A percentile compares a stretch with the other conserved stretches of the same genome.
These are phyloP conservation scores for Austrolebias charrua DNA, from an alignment of 2,797 vertebrate species.

Conservation along the genomic window DNA sequence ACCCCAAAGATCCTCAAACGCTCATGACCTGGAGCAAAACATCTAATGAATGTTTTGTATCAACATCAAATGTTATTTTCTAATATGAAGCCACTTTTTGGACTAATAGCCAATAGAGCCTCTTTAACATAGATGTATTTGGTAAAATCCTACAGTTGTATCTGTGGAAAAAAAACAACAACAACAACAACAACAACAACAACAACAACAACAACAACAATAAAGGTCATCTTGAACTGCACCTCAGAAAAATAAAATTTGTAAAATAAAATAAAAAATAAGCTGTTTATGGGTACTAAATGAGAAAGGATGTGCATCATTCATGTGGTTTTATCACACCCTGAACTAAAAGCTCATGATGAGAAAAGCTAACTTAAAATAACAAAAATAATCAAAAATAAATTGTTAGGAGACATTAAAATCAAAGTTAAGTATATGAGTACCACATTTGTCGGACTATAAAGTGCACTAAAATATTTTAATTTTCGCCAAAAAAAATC, in stretches of 20 bases:
- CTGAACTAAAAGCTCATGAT: slow-evolving; percentile 14
- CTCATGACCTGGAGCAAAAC: slow-evolving; percentile 13
- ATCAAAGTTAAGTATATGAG: no score
- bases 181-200: no score
- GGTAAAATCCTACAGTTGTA: background rate
- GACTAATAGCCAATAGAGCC: slow-evolving; percentile 1
- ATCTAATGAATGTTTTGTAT: slow-evolving; percentile 12
- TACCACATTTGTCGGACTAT: no score
- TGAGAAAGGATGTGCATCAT: background rate
- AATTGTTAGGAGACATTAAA: no score
- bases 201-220: no score
- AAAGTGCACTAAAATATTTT: no score
- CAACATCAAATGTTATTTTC: background rate
- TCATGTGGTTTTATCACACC: slow-evolving; percentile 10
- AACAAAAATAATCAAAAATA: no score
- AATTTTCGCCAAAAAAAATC: no score
- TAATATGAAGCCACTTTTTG: background rate
- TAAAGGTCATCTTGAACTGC: background rate
- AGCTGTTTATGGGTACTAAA: no score
- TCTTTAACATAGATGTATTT: background rate
- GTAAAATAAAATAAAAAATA: no score
- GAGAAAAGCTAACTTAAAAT: slow-evolving; percentile 4
- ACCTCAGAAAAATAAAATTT: background rate
- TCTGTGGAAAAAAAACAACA: background rate
- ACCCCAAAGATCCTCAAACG: slow-evolving; percentile 19